phyloP scores from a whole-genome alignment of 64 coral and sea anemone genomes.

The Actinia equina region DNA sequence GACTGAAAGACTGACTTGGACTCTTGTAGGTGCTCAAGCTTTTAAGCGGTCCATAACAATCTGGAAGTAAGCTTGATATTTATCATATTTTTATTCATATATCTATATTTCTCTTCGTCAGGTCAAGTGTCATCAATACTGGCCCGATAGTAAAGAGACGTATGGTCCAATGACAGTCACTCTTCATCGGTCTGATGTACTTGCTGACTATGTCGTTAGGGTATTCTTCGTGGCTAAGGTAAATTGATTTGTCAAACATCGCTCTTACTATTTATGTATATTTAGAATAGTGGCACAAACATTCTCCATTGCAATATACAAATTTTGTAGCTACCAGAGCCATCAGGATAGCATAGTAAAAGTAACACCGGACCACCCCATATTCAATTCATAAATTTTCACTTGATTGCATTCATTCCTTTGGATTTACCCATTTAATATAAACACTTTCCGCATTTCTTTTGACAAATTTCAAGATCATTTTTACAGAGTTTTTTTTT shows the following conservation, averaged over 20 bases:
- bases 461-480: no score
- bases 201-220: constrained; percentile 50
- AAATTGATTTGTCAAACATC: background rate
- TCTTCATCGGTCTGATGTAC: constrained; percentile 27
- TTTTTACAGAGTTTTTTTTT: background rate
- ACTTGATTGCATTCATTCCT: no score
- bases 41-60: no score
- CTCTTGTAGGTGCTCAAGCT: no score
- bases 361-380: no score
- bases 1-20: no score
- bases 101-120: background rate
- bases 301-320: background rate
- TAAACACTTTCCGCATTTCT: no score
- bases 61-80: no score
- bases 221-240: constrained; percentile 47
- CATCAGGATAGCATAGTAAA: background rate
- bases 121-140: constrained; percentile 63
- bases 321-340: background rate
- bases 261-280: background rate
- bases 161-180: constrained; percentile 35
- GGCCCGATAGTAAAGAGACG: constrained; percentile 38
- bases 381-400: no score
- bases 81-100: no score
- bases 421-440: no score
- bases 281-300: background rate